phyloP scores from a whole-genome alignment of 2,888 invertebrate genomes.

The Eupithecia subumbrata region DNA sequence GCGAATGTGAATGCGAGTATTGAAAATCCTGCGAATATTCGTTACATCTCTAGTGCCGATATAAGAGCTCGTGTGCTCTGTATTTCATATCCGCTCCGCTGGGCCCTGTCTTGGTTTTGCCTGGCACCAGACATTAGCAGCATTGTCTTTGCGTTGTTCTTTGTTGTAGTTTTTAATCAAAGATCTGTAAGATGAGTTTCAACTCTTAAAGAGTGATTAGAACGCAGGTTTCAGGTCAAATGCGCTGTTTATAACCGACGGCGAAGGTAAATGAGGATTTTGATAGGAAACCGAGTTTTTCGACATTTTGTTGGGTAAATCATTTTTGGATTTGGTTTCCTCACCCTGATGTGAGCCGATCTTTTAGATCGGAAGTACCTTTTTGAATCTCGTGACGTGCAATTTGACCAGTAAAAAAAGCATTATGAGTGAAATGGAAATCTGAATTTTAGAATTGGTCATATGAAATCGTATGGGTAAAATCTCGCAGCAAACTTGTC shows the following conservation, averaged over 20 bases:
- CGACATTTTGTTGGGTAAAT: not conserved
- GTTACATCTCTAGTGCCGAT: no score
- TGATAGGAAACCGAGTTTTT: not conserved
- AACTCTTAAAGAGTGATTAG: not conserved
- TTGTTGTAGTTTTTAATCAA: constrained; percentile 8
- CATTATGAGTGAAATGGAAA: no score
- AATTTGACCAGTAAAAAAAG: no score
- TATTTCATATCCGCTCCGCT: not conserved
- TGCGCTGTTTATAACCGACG: not conserved
- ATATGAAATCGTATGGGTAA: no score
- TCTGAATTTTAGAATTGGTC: no score
- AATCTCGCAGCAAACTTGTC: no score
- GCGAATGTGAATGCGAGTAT: no score
- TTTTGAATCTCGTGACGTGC: no score
- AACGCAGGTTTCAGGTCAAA: not conserved
- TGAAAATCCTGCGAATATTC: no score
- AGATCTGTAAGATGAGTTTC: not conserved
- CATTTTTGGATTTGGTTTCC: no score
- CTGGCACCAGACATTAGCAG: not conserved
- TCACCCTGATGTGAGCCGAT: no score
- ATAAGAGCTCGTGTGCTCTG: not conserved
- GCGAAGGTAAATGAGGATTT: not conserved
- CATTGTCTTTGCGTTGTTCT: not conserved
- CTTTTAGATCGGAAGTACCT: no score
- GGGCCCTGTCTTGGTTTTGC: not conserved